A percentile compares a stretch with the other conserved stretches of the same genome.
Conservation (phyloP, 2,888 invertebrate species). For the Stenotaenia linearis region DNA sequence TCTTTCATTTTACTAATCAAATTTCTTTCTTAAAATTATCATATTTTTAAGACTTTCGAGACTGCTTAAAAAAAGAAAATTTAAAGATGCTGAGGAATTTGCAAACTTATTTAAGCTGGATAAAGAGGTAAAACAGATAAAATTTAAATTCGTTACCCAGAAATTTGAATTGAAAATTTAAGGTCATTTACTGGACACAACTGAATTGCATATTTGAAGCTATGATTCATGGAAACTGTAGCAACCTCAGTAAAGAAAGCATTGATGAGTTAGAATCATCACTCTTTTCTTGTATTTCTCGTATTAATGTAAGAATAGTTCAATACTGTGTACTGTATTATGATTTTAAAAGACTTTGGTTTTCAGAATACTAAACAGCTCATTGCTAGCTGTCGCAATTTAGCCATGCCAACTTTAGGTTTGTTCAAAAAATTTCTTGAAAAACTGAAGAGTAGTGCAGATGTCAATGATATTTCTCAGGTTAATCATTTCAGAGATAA, state of each 20-base stretch:
- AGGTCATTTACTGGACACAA: neutral
- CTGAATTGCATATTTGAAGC: neutral
- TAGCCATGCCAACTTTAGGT: neutral
- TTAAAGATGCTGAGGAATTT: neutral
- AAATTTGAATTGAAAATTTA: no score
- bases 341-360: neutral
- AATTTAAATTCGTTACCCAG: neutral
- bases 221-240: neutral
- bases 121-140: neutral
- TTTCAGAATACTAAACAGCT: neutral
- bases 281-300: neutral
- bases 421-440: neutral
- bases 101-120: neutral
- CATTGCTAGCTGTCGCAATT: neutral
- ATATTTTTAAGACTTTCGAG: neutral
- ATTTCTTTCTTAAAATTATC: no score
- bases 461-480: neutral
- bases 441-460: neutral
- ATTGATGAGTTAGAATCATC: neutral
- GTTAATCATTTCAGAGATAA: neutral
- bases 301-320: neutral
- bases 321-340: neutral
- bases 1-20: no score
- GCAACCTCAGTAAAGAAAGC: neutral
- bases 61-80: neutral